Percentiles rank a stretch among this genome's conserved stretches.
These are phyloP conservation scores for Delichon dasypus DNA, from an alignment of 2,797 vertebrate genomes.

Conservation along the genomic window DNA sequence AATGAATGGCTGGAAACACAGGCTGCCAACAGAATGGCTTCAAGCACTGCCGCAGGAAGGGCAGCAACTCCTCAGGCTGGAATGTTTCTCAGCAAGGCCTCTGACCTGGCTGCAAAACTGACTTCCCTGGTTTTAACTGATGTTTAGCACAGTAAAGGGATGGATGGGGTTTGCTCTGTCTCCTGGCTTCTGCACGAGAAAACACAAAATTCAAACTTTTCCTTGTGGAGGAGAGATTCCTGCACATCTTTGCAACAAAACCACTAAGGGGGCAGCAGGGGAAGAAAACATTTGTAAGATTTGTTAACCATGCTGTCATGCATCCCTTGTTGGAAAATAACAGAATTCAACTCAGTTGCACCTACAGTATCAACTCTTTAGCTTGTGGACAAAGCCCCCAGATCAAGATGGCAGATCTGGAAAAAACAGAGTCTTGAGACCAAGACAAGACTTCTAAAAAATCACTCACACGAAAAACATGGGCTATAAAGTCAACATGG, in stretches of 20 bases:
- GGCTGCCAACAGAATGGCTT: conserved; percentile 57
- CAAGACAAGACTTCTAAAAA: not conserved
- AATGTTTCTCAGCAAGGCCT: not conserved
- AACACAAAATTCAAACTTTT: not conserved
- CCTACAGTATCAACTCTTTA: not conserved
- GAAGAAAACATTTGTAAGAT: not conserved
- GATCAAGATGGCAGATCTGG: not conserved
- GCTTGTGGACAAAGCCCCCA: not conserved
- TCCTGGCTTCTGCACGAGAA: not conserved
- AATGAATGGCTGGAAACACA: conserved; percentile 36
- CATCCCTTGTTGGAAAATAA: not conserved
- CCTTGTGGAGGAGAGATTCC: not conserved
- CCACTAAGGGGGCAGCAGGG: not conserved
- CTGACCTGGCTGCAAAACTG: conserved; percentile 4
- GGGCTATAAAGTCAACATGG: not conserved
- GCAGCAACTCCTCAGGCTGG: not conserved
- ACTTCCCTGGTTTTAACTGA: not conserved
- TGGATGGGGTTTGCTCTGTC: not conserved
- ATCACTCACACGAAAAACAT: not conserved
- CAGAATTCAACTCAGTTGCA: not conserved
- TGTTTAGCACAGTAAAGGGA: not conserved
- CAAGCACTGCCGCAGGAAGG: conserved; percentile 40
- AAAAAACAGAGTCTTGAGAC: not conserved
- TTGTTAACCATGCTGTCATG: not conserved
- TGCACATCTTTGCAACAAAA: not conserved